phyloP scores from a whole-genome alignment of 2,888 invertebrate genomes.

The Sinotaia quadrata region DNA sequence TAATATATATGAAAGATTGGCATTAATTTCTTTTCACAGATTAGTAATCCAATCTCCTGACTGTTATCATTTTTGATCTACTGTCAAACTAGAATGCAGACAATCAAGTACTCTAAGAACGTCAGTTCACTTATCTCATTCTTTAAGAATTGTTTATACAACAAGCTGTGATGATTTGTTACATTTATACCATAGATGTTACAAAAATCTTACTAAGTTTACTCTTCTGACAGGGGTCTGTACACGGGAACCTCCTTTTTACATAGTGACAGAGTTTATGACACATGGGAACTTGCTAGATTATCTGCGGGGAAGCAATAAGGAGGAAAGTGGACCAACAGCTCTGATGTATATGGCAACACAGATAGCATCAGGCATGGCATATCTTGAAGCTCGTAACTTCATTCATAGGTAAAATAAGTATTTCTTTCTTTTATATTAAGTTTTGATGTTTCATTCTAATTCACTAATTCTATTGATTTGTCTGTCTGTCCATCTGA shows the following conservation, averaged over 20 bases:
- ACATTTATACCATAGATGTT: neutral
- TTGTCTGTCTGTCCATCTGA: too few relatives aligned
- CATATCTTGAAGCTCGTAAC: conserved; percentile 93
- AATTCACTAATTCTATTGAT: too few relatives aligned
- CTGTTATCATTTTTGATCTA: too few relatives aligned
- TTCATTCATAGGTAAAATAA: conserved; percentile 80
- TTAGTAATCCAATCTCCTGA: too few relatives aligned
- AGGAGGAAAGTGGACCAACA: conserved; percentile 87
- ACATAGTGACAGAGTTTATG: conserved; percentile 99
- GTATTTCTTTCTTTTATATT: neutral
- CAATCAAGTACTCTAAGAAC: too few relatives aligned
- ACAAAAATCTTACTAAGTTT: neutral
- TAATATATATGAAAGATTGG: too few relatives aligned
- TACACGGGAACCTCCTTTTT: conserved; percentile 98
- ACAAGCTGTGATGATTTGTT: neutral
- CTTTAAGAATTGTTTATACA: neutral
- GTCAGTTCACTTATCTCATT: too few relatives aligned
- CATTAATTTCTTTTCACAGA: too few relatives aligned
- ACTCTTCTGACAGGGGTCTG: conserved; percentile 86
- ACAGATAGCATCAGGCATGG: conserved; percentile 99
- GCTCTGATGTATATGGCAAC: conserved; percentile 99
- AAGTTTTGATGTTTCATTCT: neutral
- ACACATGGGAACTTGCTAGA: conserved; percentile 97
- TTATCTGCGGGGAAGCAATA: conserved; percentile 88
- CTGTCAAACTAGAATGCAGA: too few relatives aligned